phyloP scores from a whole-genome alignment of 1,140 invertebrate genomes.

The Octopus sinensis region DNA sequence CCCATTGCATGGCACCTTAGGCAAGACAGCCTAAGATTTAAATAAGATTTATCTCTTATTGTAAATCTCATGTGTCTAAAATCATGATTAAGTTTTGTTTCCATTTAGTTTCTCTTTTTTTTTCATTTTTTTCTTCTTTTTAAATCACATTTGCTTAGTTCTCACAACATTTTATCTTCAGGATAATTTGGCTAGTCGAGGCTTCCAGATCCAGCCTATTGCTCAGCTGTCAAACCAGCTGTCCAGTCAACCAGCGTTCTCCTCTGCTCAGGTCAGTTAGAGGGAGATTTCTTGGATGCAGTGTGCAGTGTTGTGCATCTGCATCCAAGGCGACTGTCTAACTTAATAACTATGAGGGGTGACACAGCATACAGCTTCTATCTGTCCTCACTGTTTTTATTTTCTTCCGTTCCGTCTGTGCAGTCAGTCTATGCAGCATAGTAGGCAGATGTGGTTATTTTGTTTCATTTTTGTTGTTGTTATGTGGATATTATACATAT shows the following conservation, averaged over 20 bases:
- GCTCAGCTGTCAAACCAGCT: constrained; percentile 6
- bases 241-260: neutral
- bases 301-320: neutral
- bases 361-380: too few relatives aligned
- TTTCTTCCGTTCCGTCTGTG: too few relatives aligned
- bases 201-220: constrained; percentile 12
- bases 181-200: constrained; percentile 17
- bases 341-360: neutral
- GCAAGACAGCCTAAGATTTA: too few relatives aligned
- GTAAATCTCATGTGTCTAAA: too few relatives aligned
- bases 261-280: constrained; percentile 11
- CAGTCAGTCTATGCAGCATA: too few relatives aligned
- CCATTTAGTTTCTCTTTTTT: neutral
- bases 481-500: neutral
- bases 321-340: neutral
- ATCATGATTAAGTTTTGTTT: neutral
- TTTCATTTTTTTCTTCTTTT: neutral
- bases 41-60: too few relatives aligned
- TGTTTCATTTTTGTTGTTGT: neutral
- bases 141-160: neutral
- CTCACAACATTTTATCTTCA: neutral
- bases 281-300: neutral
- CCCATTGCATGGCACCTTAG: too few relatives aligned
- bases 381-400: too few relatives aligned
- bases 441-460: neutral